Evolutionary conservation across 2,888 invertebrate species (phyloP), one percentile per base, ranked within the genome.

Genomic region (Lithosia quadra): DNA sequence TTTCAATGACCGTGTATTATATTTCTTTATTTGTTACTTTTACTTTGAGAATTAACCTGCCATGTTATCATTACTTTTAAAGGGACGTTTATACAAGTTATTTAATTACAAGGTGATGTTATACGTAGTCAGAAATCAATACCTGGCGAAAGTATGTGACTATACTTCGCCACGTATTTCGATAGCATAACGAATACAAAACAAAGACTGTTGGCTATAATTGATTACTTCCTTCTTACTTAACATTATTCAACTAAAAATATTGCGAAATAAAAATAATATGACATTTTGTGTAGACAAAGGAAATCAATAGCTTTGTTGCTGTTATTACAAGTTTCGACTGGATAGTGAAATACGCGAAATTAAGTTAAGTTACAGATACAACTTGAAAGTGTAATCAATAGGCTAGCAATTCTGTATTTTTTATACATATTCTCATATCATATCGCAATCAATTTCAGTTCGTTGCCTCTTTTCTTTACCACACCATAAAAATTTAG

Each of bases 151-250:
- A 22, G 56, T 62, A 67, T 56, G 56, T 67, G 21, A 13, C 18
- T 61, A 11, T 4, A 56, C 43, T 61, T n/a, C 67, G 62, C 67
- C 67, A 67, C 67, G 67, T 67, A 67, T 67, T 67, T 67, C 28
- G 34, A 13, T 39, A 67, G 8, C n/a, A 49, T 49, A 9, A 49
- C 49, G 9, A 9, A 49, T 49, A 18, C 1, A 49, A 49, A 49
- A 49, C 49, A n/a, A 49, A 18, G n/a, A 2, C n/a, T n/a, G n/a
- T n/a, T 49, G 9, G 8, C 9, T 15, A 49, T 18, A 2, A n/a
- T 49, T n/a, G 9, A n/a, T 49, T n/a, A 49, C 49, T n/a, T n/a
- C 49, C n/a, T n/a, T 9, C n/a, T 49, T 49, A 49, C 49, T n/a
- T 49, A 7, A 49, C 18, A 49, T 49, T 18, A 49, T 49, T 49